Evolutionary conservation across 2,888 invertebrate species (phyloP), one percentile per base, ranked within the genome.

Genomic region (Acrobasis repandana): DNA sequence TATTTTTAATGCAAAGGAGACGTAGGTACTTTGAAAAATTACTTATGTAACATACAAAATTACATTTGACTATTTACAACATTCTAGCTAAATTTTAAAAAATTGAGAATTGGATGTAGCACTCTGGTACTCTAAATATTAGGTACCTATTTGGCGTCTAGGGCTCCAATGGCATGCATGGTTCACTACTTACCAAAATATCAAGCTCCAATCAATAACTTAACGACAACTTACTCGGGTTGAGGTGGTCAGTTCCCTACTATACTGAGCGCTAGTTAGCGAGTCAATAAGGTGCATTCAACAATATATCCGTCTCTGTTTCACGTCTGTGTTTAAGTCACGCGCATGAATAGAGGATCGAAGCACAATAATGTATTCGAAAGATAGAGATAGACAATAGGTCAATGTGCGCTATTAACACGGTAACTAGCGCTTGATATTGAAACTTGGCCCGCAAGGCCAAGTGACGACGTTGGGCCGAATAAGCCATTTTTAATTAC

Each of bases 31-130:
- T 84, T 85, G 85, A 87, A 87, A 91, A 88, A 76, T 80, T 77
- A 80, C 85, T 87, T 88, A 88, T 70, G 81, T 88, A 88, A 86
- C 84, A 90, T 91, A 91, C 85, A 90, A 92, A 90, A 90, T 89
- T 90, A 90, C 88, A 80, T 83, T 83, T 85, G 82, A 85, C 86
- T 90, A 90, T 90, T 72, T 90, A 92, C 91, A 91, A 85, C 83
- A 79, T 82, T 83, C 85, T 91, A 90, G 85, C 88, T 85, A 88
- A 83, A 79, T 70, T 73, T 77, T 77, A 75, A 80, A 79, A 80
- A 80, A 81, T 79, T 75, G 75, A 78, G 75, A 82, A 74, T 80
- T 70, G 77, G 78, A 79, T 81, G 77, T 76, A 76, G 54, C 54
- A 54, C 54, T 54, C 54, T 54, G 80, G 82, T 84, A 83, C 82